phyloP scores from a whole-genome alignment of 2,113 vertebrate species.

The Columbina picui region DNA sequence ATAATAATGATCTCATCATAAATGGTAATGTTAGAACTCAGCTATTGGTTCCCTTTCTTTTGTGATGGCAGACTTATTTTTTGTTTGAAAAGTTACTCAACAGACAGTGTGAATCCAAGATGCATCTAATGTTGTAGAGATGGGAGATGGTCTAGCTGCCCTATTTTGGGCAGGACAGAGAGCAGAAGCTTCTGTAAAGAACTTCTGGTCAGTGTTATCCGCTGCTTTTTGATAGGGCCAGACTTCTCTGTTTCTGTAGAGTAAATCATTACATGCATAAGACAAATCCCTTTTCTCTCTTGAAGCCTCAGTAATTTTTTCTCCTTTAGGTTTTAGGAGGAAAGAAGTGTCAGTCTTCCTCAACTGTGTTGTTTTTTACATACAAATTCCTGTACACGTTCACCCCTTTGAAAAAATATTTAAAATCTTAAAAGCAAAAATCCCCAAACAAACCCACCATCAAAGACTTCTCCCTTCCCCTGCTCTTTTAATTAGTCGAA shows the following conservation, averaged over 20 bases:
- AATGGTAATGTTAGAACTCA: not conserved
- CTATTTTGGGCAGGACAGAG: not conserved
- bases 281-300: not conserved
- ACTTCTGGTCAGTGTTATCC: not conserved
- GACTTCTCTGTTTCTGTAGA: not conserved
- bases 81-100: slow-evolving; percentile 2
- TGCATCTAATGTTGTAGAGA: not conserved
- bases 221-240: not conserved
- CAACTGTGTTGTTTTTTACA: not conserved
- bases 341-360: not conserved
- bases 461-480: not conserved
- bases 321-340: not conserved
- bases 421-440: not conserved
- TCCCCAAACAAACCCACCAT: fast-evolving
- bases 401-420: not conserved
- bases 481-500: not conserved
- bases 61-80: not conserved
- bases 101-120: not conserved
- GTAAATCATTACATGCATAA: not conserved
- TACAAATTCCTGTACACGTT: not conserved
- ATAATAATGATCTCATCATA: not conserved
- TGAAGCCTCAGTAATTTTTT: not conserved
- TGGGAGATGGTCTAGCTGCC: not conserved
- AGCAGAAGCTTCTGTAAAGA: not conserved
- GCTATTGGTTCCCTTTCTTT: not conserved